phyloP scores from a whole-genome alignment of 1,140 invertebrate species.

The Saxidomus purpurata region DNA sequence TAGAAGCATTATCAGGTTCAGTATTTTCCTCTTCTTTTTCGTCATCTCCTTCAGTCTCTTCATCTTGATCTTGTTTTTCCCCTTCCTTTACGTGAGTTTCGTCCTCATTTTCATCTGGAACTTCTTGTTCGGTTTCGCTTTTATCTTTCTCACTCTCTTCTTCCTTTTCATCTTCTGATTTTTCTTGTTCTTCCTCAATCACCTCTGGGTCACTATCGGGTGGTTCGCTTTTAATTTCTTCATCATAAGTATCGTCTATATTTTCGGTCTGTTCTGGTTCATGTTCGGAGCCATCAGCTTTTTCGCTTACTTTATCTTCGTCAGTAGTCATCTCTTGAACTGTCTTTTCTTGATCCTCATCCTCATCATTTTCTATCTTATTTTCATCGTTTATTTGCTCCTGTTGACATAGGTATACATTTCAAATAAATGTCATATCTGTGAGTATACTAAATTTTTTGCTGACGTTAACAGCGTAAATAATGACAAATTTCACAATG shows the following conservation, averaged over 20 bases:
- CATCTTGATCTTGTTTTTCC: neutral
- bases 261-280: neutral
- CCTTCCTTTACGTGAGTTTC: neutral
- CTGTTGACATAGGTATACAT: neutral
- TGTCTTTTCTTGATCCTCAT: neutral
- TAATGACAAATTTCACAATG: no score
- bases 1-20: neutral
- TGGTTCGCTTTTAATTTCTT: neutral
- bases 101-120: neutral
- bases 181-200: neutral
- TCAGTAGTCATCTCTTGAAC: neutral
- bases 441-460: neutral
- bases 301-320: neutral
- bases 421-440: neutral
- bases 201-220: neutral
- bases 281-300: neutral
- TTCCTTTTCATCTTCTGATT: neutral
- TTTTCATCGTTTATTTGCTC: slow-evolving; percentile 6
- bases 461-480: neutral
- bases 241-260: neutral
- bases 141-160: neutral
- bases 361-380: neutral
- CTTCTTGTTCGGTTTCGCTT: neutral
- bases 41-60: neutral
- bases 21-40: slow-evolving; percentile 22